Conservation (phyloP, 2,888 invertebrate genomes). For the Macaria liturata region DNA sequence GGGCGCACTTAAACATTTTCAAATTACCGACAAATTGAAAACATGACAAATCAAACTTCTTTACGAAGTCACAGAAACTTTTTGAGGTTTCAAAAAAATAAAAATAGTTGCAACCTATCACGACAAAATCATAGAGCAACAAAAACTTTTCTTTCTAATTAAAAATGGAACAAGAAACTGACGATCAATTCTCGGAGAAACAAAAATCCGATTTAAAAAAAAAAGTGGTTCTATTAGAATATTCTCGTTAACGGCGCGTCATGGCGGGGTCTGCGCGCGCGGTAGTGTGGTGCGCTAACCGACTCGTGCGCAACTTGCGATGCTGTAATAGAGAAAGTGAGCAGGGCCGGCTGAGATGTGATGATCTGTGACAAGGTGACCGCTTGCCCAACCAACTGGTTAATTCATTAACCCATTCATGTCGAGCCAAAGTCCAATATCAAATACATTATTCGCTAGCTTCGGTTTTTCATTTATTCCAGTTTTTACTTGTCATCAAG, state of each 20-base stretch:
- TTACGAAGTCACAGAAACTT: no score
- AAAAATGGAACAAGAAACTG: background rate
- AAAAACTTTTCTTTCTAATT: background rate
- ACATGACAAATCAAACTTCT: no score
- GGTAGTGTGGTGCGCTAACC: slow-evolving; percentile 61
- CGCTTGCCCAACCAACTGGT: slow-evolving; percentile 29
- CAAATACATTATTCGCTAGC: no score
- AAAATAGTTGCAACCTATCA: no score
- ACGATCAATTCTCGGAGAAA: no score
- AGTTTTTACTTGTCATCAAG: no score
- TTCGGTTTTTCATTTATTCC: no score
- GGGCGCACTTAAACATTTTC: slow-evolving; percentile 46
- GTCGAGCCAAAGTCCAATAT: no score
- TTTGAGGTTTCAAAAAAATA: no score
- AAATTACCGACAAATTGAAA: background rate
- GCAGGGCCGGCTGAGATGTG: slow-evolving; percentile 49
- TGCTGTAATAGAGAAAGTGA: slow-evolving; percentile 80
- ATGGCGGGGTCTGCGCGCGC: slow-evolving; percentile 54
- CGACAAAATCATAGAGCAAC: no score
- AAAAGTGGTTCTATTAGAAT: slow-evolving; percentile 10
- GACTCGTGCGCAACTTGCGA: slow-evolving; percentile 59
- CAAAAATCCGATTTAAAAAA: no score
- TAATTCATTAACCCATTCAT: slow-evolving; percentile 11
- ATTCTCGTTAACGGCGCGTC: slow-evolving; percentile 36
- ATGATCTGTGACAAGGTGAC: slow-evolving; percentile 26